These are phyloP conservation scores for Albula goreensis DNA, from an alignment of 2,113 vertebrate species.

Conservation along the genomic window DNA sequence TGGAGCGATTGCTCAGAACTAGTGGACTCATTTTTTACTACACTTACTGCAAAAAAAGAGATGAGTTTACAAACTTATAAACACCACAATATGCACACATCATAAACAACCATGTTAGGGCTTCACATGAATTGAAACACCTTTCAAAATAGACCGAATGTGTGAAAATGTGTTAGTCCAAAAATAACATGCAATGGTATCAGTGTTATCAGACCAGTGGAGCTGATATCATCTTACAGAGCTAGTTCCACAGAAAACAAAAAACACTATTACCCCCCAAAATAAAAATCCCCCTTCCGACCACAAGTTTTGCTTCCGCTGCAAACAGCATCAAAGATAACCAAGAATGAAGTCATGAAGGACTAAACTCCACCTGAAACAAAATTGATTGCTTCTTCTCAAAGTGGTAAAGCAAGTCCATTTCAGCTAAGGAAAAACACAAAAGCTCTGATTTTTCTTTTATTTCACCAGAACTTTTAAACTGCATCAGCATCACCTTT, in stretches of 20 bases:
- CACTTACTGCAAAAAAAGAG: no score
- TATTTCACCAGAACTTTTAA: not conserved
- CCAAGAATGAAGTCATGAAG: not conserved
- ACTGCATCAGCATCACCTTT: not conserved
- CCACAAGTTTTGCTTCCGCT: constrained; percentile 15
- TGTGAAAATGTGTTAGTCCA: not conserved
- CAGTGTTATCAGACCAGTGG: not conserved
- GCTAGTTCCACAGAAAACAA: not conserved
- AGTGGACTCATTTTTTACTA: not conserved
- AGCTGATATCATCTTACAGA: not conserved
- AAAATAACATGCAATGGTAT: not conserved
- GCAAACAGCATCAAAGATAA: constrained; percentile 8
- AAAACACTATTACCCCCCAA: no score
- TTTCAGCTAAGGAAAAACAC: not conserved
- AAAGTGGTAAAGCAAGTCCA: not conserved
- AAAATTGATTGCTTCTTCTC: constrained; percentile 12
- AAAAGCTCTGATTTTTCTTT: not conserved
- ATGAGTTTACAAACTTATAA: no score
- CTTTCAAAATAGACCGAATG: not conserved
- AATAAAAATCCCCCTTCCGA: not conserved
- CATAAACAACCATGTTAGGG: no score
- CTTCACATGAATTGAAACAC: no score
- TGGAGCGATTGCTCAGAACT: not conserved
- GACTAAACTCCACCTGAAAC: not conserved
- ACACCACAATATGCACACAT: no score